Percentiles rank a stretch among this genome's conserved stretches.
These are phyloP conservation scores for Hemitrygon akajei DNA, from an alignment of 2,797 vertebrate species.

Conservation along the genomic window DNA sequence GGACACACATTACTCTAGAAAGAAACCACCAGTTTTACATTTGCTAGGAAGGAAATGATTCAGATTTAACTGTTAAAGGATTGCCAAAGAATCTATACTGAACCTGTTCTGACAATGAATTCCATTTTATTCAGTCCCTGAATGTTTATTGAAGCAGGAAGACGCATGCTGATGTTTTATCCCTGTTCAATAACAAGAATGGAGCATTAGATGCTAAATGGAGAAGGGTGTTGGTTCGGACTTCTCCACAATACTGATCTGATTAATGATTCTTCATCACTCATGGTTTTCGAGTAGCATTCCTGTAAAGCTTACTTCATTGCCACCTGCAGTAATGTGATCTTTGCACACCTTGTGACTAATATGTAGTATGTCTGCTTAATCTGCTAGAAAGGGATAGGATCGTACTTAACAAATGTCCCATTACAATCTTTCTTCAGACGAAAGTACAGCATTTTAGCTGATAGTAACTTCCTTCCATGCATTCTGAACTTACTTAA, in stretches of 20 bases:
- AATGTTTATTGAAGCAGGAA: background rate
- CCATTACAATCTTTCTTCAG: slow-evolving; percentile 42
- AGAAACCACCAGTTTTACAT: too few relatives aligned
- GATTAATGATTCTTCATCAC: slow-evolving; percentile 63
- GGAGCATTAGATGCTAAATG: slow-evolving; percentile 28
- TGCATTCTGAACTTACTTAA: background rate
- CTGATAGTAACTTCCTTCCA: background rate
- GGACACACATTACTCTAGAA: too few relatives aligned
- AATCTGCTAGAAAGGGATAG: slow-evolving; percentile 27
- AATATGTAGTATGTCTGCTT: slow-evolving; percentile 36
- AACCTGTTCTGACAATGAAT: background rate
- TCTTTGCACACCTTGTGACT: slow-evolving; percentile 52
- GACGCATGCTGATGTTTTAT: background rate
- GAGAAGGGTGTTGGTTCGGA: slow-evolving; percentile 47
- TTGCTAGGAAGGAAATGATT: background rate
- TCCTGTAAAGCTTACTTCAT: slow-evolving; percentile 57
- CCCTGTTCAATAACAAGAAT: background rate
- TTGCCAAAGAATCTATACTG: background rate
- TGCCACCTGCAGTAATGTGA: slow-evolving; percentile 67
- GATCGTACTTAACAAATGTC: background rate
- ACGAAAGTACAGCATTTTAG: slow-evolving; percentile 45
- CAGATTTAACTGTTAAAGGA: background rate
- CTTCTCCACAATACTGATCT: slow-evolving; percentile 53
- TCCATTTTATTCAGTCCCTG: background rate
- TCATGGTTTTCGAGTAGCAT: slow-evolving; percentile 61